phyloP scores from a whole-genome alignment of 2,888 invertebrate species.

The Stictocephala bisonia region DNA sequence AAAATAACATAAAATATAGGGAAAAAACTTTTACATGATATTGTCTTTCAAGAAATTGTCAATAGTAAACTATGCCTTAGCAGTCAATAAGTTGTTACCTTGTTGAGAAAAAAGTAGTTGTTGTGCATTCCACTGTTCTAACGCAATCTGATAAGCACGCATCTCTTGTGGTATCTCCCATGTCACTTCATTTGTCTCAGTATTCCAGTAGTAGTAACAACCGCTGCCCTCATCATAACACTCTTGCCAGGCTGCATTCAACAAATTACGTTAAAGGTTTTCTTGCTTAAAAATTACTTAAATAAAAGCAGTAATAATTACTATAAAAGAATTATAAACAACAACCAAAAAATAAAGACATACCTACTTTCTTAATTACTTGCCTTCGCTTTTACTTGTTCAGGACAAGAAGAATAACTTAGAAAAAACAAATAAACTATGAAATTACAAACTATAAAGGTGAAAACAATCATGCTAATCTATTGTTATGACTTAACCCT shows the following conservation, averaged over 20 bases:
- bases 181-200: constrained; percentile 72
- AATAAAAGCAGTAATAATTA: no score
- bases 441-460: no score
- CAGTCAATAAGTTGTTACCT: no score
- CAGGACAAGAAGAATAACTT: not conserved
- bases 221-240: constrained; percentile 72
- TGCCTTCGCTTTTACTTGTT: not conserved
- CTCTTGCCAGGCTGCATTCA: constrained; percentile 72
- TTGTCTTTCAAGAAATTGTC: no score
- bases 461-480: not conserved
- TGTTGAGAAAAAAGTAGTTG: constrained; percentile 46
- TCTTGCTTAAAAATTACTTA: no score
- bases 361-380: not conserved
- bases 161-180: constrained; percentile 72
- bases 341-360: no score
- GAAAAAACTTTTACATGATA: no score
- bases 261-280: no score
- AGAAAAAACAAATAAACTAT: not conserved
- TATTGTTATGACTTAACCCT: not conserved
- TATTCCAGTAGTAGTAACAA: constrained; percentile 75
- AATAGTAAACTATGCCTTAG: no score
- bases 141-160: constrained; percentile 56
- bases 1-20: no score
- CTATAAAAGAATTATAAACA: no score
- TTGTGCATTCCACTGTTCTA: constrained; percentile 56